Percentiles rank a stretch among this genome's conserved stretches.
These are phyloP conservation scores for Caenorhabditis macrosperma DNA, from an alignment of 2,888 invertebrate genomes.

Conservation along the genomic window DNA sequence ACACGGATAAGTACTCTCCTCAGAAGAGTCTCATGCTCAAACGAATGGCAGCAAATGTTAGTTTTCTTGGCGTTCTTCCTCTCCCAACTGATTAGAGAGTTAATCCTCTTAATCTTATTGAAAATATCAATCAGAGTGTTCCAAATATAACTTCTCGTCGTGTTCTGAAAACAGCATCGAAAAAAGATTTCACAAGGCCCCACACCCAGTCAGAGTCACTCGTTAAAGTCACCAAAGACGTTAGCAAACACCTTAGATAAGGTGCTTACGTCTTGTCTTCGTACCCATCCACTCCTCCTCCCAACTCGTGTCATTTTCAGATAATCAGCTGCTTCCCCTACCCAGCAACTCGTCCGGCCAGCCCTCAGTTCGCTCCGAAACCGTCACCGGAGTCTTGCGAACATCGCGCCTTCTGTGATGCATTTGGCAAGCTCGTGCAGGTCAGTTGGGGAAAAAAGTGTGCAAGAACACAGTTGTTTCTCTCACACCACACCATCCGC, in stretches of 20 bases:
- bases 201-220: constrained; percentile 7
- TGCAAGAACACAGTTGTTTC: too few relatives aligned
- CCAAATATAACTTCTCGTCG: background rate
- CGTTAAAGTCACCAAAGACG: constrained; percentile 10
- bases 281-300: background rate
- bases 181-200: background rate
- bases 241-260: constrained; percentile 21
- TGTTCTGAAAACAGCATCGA: too few relatives aligned
- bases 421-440: constrained; percentile 66
- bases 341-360: constrained; percentile 65
- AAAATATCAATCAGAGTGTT: background rate
- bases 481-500: background rate
- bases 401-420: constrained; percentile 60
- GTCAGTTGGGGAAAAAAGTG: constrained; percentile 52
- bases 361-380: constrained; percentile 44
- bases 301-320: constrained; percentile 57
- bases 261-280: constrained; percentile 12
- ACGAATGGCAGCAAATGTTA: constrained; percentile 51
- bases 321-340: constrained; percentile 78
- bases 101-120: background rate
- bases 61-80: too few relatives aligned
- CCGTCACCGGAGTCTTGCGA: constrained; percentile 37
- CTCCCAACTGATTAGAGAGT: too few relatives aligned
- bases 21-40: constrained; percentile 36
- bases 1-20: constrained; percentile 22